phyloP scores from a whole-genome alignment of 2,113 vertebrate species.

The Melanocharis versteri region DNA sequence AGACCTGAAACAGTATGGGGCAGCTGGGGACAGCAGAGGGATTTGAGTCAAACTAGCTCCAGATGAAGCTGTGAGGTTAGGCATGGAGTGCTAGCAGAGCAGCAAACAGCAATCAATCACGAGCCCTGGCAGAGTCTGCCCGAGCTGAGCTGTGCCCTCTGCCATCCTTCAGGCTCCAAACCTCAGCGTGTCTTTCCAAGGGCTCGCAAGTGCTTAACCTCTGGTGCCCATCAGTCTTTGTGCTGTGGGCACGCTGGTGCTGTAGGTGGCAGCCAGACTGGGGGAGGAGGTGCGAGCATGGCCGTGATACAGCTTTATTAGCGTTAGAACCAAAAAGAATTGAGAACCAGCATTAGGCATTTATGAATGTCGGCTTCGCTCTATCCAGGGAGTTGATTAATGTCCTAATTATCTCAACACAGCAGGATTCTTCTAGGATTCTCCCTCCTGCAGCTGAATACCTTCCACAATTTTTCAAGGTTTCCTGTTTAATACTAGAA shows the following conservation, averaged over 20 bases:
- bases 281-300: accelerated
- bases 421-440: constrained; percentile 33
- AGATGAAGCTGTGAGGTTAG: neutral
- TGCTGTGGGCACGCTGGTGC: neutral
- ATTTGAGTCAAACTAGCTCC: neutral
- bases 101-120: neutral
- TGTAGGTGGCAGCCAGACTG: neutral
- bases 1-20: neutral
- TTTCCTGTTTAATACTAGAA: constrained; percentile 18
- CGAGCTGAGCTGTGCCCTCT: neutral
- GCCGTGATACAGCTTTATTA: neutral
- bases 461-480: constrained; percentile 14
- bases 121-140: neutral
- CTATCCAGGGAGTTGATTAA: constrained; percentile 47
- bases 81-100: neutral
- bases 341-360: neutral
- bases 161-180: neutral
- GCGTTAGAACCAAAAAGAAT: neutral
- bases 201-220: neutral
- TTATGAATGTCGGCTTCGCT: neutral
- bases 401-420: constrained; percentile 47
- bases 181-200: neutral
- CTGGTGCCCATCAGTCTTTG: neutral
- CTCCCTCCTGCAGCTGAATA: constrained; percentile 26
- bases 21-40: neutral